phyloP scores from a whole-genome alignment of 2,888 invertebrate genomes.

The Melanchra persicariae region DNA sequence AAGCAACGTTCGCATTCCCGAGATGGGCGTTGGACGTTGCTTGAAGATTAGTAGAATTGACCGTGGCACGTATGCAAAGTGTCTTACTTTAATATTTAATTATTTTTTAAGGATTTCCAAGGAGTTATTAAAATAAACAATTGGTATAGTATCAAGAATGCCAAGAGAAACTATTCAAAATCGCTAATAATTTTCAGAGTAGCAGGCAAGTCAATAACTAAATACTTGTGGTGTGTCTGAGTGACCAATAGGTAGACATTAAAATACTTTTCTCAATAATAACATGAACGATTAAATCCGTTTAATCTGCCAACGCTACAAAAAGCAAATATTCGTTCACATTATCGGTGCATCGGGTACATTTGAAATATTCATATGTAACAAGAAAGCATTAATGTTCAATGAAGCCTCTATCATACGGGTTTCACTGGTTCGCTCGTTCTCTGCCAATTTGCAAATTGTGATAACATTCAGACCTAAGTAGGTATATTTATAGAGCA shows the following conservation, averaged over 20 bases:
- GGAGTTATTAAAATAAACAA: too few relatives aligned
- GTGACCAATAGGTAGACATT: neutral
- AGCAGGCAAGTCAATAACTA: neutral
- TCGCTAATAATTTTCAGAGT: too few relatives aligned
- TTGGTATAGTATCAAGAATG: too few relatives aligned
- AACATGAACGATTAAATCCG: neutral
- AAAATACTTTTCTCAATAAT: neutral
- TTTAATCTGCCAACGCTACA: constrained; percentile 75
- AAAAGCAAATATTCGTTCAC: constrained; percentile 81
- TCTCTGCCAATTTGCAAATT: constrained; percentile 67
- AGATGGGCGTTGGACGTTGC: too few relatives aligned
- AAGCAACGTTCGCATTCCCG: too few relatives aligned
- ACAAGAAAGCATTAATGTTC: constrained; percentile 87
- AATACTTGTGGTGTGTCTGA: neutral
- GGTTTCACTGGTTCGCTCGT: constrained; percentile 53
- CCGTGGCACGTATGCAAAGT: too few relatives aligned
- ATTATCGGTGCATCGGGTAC: constrained; percentile 86
- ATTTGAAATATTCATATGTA: constrained; percentile 90
- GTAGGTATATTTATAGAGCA: constrained; percentile 43
- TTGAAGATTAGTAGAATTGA: too few relatives aligned
- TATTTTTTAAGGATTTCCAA: too few relatives aligned
- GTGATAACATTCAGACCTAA: constrained; percentile 57
- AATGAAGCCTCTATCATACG: constrained; percentile 82
- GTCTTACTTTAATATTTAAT: too few relatives aligned
- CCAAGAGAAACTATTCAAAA: too few relatives aligned